Evolutionary conservation across 2,797 vertebrate species (phyloP), one percentile per base, ranked within the genome.

Genomic region (Urocyon cinereoargenteus): DNA sequence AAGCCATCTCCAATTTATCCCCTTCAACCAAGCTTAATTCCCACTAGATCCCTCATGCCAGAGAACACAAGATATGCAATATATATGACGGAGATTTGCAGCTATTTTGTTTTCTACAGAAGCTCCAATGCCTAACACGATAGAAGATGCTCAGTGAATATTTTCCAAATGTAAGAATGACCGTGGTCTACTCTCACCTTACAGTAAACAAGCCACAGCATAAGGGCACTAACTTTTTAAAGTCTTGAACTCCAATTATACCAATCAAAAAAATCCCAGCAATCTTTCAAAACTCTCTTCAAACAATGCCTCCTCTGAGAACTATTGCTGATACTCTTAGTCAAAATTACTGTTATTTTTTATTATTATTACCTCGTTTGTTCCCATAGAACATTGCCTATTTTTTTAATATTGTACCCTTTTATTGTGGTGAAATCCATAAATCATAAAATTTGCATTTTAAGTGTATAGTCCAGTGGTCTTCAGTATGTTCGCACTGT

Each of bases 221-320:
- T 22, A 85, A 83, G 15, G 45, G 73, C 11, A 78, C 31, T 73
- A 34, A 77, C 22, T 2, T 85, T 88, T 73, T 66, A 72, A 84
- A 68, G 21, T 4, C 68, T 45, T 51, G 21, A 36, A 51, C 21
- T 90, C 26, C 15, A 90, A 19, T 66, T 18, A 85, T 2, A 68
- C 26, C 72, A 4, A 85, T 72, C 14, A 59, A 77, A 92, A 92
- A 93, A 55, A 16, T 28, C 12, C 45, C 18, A 16, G 15, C 4
- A 66, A 55, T 81, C 24, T 72, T 84, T 94, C 24, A 91, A 92
- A 96, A 31, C 92, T 92, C 14, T 82, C 9, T 75, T 57, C 18
- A 82, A 86, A 34, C 40, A 78, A 49, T 59, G 2, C 66, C 6
- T 91, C 53, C 22, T 83, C 14, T 95, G 24, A 79, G 34, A 95